A percentile compares a stretch with the other conserved stretches of the same genome.
phyloP scores from a whole-genome alignment of 2,797 vertebrate genomes.

The Acropternis orthonyx region DNA sequence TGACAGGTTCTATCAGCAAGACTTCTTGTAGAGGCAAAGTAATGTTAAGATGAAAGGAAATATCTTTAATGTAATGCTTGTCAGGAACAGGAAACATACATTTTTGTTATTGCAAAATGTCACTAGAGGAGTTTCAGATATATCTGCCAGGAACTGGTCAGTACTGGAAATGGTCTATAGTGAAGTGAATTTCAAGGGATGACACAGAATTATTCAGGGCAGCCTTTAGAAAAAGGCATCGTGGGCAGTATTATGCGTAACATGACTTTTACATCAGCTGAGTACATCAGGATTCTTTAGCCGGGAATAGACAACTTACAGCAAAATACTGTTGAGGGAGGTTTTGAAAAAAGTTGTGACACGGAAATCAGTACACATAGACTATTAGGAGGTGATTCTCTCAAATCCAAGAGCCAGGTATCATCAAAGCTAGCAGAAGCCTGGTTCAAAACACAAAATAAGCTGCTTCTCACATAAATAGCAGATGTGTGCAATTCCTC shows the following conservation, averaged over 20 bases:
- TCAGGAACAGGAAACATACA: slow-evolving; percentile 5
- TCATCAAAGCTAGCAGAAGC: background rate
- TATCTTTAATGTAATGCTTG: background rate
- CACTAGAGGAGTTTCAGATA: background rate
- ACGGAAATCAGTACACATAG: background rate
- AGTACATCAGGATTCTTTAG: background rate
- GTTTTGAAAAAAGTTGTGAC: background rate
- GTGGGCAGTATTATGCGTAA: background rate
- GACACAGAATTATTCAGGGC: background rate
- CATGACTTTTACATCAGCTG: background rate
- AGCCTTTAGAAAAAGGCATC: background rate
- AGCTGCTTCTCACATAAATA: background rate
- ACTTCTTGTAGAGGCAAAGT: background rate
- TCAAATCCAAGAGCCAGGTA: background rate
- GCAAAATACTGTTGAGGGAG: background rate
- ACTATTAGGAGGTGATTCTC: background rate
- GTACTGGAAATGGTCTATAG: background rate
- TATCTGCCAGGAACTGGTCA: background rate
- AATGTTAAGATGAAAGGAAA: background rate
- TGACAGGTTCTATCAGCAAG: slow-evolving; percentile 33
- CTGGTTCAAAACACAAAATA: background rate
- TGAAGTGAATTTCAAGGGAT: background rate
- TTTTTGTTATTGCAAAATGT: background rate
- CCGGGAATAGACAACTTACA: background rate
- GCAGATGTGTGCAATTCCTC: background rate